These are phyloP conservation scores for Mesocricetus auratus DNA, from an alignment of 2,113 vertebrate species.

Conservation along the genomic window DNA sequence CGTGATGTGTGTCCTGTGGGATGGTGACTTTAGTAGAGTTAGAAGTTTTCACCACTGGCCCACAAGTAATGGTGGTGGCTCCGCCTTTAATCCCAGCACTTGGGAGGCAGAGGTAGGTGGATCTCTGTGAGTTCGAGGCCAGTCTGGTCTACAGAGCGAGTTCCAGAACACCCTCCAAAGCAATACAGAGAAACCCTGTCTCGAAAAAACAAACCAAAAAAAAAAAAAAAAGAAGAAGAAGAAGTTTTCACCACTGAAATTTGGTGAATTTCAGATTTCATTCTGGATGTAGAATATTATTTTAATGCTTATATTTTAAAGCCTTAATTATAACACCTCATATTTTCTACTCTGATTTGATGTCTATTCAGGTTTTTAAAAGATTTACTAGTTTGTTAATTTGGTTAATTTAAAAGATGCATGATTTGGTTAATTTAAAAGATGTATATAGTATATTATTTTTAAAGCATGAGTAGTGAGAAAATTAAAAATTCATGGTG, in stretches of 20 bases:
- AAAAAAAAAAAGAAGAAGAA: too few species aligned
- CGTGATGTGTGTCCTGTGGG: neutral
- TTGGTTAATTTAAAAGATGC: constrained; percentile 57
- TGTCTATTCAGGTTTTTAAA: constrained; percentile 56
- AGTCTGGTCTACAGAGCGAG: too few species aligned
- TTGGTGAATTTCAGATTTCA: constrained; percentile 48
- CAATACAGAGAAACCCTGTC: too few species aligned
- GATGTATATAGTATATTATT: neutral
- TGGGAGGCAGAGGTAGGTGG: too few species aligned
- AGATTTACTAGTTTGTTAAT: neutral
- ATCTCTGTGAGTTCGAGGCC: too few species aligned
- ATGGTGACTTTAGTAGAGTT: constrained; percentile 13
- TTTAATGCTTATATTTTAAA: constrained; percentile 35
- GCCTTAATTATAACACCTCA: constrained; percentile 51
- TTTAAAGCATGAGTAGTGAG: constrained; percentile 41
- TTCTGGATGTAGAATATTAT: constrained; percentile 38
- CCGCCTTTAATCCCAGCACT: too few species aligned
- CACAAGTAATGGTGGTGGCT: too few species aligned
- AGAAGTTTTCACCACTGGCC: constrained; percentile 28
- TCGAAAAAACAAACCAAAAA: too few species aligned
- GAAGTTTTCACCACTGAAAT: constrained; percentile 28
- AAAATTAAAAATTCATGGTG: constrained; percentile 73
- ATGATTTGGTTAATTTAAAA: constrained; percentile 63
- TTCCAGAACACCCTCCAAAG: too few species aligned
- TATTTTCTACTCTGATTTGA: constrained; percentile 33